Conservation (phyloP, 2,113 vertebrate species). For the Lamprotornis superbus region DNA sequence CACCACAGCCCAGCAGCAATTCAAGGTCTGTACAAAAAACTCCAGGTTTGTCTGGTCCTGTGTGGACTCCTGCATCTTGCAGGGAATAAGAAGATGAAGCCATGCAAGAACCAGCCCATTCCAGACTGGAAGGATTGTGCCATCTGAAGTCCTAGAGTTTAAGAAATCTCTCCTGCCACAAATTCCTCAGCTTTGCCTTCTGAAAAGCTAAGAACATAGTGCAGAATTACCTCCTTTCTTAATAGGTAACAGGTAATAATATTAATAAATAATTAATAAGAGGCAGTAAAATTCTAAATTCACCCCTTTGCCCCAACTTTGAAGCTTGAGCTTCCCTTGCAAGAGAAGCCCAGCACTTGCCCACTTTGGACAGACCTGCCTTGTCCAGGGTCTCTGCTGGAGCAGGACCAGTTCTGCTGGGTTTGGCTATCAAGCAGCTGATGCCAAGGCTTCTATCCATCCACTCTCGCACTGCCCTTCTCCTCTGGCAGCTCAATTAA, state of each 20-base stretch:
- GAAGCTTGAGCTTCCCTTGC: background rate
- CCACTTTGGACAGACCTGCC: fast-evolving
- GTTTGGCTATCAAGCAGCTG: background rate
- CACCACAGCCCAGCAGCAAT: background rate
- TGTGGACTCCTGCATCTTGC: background rate
- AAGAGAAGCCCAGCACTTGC: background rate
- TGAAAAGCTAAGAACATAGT: background rate
- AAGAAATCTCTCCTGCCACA: background rate
- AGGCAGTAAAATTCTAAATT: background rate
- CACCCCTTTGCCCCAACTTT: background rate
- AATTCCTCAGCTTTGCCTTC: background rate
- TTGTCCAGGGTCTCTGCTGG: background rate
- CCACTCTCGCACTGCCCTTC: fast-evolving
- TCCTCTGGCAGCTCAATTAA: background rate
- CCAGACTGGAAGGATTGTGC: background rate
- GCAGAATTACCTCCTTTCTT: background rate
- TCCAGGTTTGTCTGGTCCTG: background rate
- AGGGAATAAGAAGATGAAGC: background rate
- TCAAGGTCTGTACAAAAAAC: background rate
- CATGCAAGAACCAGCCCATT: background rate
- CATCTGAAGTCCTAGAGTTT: background rate
- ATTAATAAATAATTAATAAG: background rate
- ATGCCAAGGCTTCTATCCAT: background rate
- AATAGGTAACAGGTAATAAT: background rate
- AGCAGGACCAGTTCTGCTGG: background rate